Evolutionary conservation across 2,797 vertebrate species (phyloP), one percentile per base, ranked within the genome.

Genomic region (Hylomyscus alleni): DNA sequence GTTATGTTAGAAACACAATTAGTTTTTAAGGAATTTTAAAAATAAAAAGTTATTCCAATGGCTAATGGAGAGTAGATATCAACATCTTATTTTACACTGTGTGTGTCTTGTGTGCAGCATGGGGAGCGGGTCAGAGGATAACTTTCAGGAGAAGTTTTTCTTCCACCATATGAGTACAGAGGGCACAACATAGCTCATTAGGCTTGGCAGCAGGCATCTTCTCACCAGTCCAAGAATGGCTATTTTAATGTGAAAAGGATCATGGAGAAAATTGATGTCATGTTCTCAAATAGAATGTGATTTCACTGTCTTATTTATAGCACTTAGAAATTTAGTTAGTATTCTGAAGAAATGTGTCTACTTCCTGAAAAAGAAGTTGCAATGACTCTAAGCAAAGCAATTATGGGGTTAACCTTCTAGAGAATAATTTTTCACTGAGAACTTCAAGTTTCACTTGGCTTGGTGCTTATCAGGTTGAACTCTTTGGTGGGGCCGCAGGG

Each of bases 191-290:
- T n/a, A 54, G 65, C 34, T 72, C 8, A 40, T 4, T 6, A 56
- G n/a, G n/a, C 37, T 20, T 56, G 67, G 54, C 15, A 72, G 77
- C 37, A 11, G 31, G 65, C 24, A 40, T 9, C 50, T 20, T 67
- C 52, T 88, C 24, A 26, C 69, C 26, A 56, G 67, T n/a, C 65
- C 52, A 31, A 90, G 37, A 80, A 34, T 47, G 69, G 52, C 44
- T 92, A 14, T 62, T 80, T 95, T 62, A 62, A 76, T 94, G 88
- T 34, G 73, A 52, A 89, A 93, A 81, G 85, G 26, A 91, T 14
- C 78, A 67, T 19, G 13, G 26, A 95, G 31, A 91, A 93, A 89
- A 82, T 7, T 82, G 85, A 34, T 56, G 34, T 31, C 75, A 17
- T 94, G 11, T 11, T 96, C 50, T 72, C 44, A 94, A 86, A 95